These are phyloP conservation scores for Heteromormyrus szaboi DNA, from an alignment of 2,797 vertebrate species.

Conservation along the genomic window DNA sequence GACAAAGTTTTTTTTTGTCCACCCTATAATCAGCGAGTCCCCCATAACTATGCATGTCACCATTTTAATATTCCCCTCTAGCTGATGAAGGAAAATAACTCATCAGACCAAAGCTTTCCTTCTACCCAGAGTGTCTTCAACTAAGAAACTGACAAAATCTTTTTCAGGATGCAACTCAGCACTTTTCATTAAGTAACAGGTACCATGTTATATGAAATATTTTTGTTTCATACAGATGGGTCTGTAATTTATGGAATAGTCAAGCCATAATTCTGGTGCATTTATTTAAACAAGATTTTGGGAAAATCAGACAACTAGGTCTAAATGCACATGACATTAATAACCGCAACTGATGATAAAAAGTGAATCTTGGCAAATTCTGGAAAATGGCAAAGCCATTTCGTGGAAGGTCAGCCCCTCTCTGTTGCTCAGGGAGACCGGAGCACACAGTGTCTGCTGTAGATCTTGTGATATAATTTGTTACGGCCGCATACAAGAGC, in stretches of 20 bases:
- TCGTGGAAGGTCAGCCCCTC: neutral
- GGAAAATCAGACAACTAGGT: neutral
- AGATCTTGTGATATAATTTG: constrained; percentile 18
- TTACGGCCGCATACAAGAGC: constrained; percentile 1
- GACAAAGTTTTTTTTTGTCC: neutral
- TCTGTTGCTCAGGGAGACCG: neutral
- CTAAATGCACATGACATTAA: neutral
- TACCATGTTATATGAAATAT: neutral
- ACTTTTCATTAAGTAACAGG: neutral
- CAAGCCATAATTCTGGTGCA: neutral
- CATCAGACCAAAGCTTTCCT: neutral
- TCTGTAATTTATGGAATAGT: neutral
- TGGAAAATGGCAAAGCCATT: constrained; percentile 8
- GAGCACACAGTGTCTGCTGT: neutral
- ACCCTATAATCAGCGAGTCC: neutral
- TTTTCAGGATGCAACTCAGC: neutral
- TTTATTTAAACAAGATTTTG: neutral
- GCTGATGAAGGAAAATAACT: neutral
- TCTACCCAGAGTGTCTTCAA: neutral
- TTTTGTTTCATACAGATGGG: neutral
- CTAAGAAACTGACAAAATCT: neutral
- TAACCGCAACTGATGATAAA: neutral
- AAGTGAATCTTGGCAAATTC: constrained; percentile 23
- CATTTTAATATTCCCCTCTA: neutral
- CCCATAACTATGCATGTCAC: neutral